phyloP scores from a whole-genome alignment of 2,797 vertebrate species.

The Vultur gryphus region DNA sequence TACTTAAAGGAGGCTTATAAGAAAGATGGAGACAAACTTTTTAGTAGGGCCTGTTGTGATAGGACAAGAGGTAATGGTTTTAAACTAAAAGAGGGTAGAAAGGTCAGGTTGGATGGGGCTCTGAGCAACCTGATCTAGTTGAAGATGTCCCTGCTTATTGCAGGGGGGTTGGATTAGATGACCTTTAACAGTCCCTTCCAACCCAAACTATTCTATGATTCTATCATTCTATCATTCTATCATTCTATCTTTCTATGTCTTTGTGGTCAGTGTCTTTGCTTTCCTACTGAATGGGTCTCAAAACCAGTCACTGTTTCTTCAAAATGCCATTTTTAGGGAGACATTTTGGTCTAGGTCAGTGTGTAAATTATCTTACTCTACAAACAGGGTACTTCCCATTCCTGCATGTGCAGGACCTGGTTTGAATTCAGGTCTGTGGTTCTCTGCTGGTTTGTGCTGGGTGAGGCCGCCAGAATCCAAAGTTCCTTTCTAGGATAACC shows the following conservation, averaged over 20 bases:
- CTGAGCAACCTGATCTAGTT: background rate
- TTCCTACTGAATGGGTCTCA: background rate
- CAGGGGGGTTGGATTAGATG: rapidly evolving
- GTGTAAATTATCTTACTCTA: background rate
- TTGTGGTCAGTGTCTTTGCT: background rate
- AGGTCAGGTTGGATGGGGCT: background rate
- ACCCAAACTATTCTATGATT: background rate
- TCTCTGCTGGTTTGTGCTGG: background rate
- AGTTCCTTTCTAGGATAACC: background rate
- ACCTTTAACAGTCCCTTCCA: background rate
- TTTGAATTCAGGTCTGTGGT: background rate
- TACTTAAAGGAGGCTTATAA: background rate
- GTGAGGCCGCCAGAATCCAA: background rate
- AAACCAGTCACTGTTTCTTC: background rate
- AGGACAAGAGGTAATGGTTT: background rate
- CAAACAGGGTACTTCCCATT: background rate
- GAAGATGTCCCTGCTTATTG: background rate
- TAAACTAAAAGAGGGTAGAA: background rate
- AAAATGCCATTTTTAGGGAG: background rate
- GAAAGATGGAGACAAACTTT: background rate
- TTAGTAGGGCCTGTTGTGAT: background rate
- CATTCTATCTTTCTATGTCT: background rate
- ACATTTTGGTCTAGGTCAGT: background rate
- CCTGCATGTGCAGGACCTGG: background rate
- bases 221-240: background rate